A percentile compares a stretch with the other conserved stretches of the same genome.
These are phyloP conservation scores for Chorisops tibialis DNA, from an alignment of 2,888 invertebrate genomes.

Conservation along the genomic window DNA sequence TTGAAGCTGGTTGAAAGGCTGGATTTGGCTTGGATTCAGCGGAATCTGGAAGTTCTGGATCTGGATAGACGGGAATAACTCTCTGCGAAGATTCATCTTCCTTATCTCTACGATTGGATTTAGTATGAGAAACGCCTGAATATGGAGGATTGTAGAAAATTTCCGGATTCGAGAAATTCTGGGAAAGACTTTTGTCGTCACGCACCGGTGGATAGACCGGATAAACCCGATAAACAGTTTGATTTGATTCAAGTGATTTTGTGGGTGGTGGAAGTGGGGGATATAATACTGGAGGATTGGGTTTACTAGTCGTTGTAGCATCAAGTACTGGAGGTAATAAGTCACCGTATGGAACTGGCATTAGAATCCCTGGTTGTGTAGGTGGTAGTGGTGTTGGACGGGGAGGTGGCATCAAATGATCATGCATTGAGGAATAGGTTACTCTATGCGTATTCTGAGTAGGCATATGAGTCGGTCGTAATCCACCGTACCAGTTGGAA, in stretches of 20 bases:
- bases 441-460: neutral
- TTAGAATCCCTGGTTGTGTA: neutral
- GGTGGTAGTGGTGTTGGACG: constrained; percentile 23
- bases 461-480: constrained; percentile 36
- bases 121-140: constrained; percentile 45
- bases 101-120: neutral
- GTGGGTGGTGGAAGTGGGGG: constrained; percentile 14
- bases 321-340: constrained; percentile 13
- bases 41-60: neutral
- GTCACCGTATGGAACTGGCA: constrained; percentile 7
- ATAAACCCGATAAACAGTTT: constrained; percentile 33
- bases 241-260: neutral
- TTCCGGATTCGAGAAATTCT: constrained; percentile 29
- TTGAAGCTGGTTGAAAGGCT: neutral
- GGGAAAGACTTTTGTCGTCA: constrained; percentile 29
- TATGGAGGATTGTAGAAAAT: constrained; percentile 47
- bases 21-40: neutral
- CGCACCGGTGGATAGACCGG: constrained; percentile 39
- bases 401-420: constrained; percentile 17
- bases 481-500: constrained; percentile 35
- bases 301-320: neutral
- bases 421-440: neutral
- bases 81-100: no score
- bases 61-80: no score
- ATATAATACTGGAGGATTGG: neutral